Evolutionary conservation across 2,113 vertebrate genomes (phyloP).

Genomic region (Leucoraja erinaceus): DNA sequence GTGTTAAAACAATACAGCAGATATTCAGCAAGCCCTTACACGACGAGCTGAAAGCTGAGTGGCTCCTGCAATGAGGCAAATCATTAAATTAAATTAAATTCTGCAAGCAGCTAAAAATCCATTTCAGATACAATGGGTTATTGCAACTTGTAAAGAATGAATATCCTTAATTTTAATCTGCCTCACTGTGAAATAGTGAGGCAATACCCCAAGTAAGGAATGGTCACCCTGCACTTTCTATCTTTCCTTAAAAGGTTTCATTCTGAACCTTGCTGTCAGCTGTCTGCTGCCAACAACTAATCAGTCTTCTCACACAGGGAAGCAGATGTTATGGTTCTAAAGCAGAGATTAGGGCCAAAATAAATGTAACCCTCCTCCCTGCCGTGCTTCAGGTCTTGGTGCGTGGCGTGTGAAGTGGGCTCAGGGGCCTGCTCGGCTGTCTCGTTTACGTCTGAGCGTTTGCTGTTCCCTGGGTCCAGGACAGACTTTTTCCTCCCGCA

Average conservation of each 20-base stretch:
- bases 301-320: constrained; percentile 36
- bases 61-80: background rate
- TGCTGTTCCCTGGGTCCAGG: background rate
- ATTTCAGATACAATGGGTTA: background rate
- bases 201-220: constrained; percentile 13
- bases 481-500: background rate
- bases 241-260: constrained; percentile 36
- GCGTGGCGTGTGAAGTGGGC: background rate
- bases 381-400: background rate
- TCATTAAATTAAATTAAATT: constrained; percentile 11
- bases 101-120: background rate
- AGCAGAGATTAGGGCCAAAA: constrained; percentile 36
- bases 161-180: background rate
- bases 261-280: constrained; percentile 34
- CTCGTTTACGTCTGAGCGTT: background rate
- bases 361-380: background rate
- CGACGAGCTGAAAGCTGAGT: background rate
- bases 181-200: background rate
- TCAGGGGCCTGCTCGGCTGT: constrained; percentile 37
- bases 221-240: constrained; percentile 2
- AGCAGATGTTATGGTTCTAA: constrained; percentile 36
- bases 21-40: background rate
- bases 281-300: constrained; percentile 37
- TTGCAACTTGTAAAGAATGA: background rate
- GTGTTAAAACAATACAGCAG: background rate